Conservation (phyloP, 2,888 invertebrate species). For the Hyposoter dolosus region DNA sequence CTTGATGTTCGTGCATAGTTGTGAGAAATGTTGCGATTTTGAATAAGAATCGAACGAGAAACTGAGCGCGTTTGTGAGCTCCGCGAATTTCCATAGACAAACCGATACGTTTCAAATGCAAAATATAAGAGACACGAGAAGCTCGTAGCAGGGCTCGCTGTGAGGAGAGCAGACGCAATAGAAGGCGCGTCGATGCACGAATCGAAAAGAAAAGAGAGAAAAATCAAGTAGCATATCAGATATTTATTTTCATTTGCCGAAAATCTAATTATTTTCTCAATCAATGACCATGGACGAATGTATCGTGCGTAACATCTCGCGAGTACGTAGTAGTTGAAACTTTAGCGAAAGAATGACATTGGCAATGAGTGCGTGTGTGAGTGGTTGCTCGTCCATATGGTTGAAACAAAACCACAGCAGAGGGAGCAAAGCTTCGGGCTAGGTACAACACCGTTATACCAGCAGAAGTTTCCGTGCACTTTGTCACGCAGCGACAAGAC, state of each 20-base stretch:
- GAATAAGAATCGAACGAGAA: no score
- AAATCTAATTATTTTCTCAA: slow-evolving; percentile 30
- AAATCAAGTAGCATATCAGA: no score
- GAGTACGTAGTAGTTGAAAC: neutral
- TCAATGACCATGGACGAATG: no score
- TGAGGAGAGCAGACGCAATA: no score
- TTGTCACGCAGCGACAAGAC: slow-evolving; percentile 65
- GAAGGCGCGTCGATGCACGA: slow-evolving; percentile 53
- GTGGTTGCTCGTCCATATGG: slow-evolving; percentile 70
- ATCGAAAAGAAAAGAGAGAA: slow-evolving; percentile 44
- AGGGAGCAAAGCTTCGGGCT: slow-evolving; percentile 38
- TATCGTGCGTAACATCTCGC: neutral
- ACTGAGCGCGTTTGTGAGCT: slow-evolving; percentile 41
- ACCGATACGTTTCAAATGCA: slow-evolving; percentile 81
- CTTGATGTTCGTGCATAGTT: slow-evolving; percentile 10
- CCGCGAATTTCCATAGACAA: slow-evolving; percentile 80
- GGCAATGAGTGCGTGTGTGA: neutral
- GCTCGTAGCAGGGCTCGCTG: no score
- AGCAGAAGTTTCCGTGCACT: slow-evolving; percentile 70
- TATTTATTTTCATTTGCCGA: no score
- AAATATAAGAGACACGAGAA: no score
- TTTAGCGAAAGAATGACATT: no score
- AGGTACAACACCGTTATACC: slow-evolving; percentile 23
- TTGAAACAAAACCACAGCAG: slow-evolving; percentile 70
- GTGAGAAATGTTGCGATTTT: slow-evolving; percentile 20